phyloP scores from a whole-genome alignment of 2,113 vertebrate species.

The Gobio gobio region DNA sequence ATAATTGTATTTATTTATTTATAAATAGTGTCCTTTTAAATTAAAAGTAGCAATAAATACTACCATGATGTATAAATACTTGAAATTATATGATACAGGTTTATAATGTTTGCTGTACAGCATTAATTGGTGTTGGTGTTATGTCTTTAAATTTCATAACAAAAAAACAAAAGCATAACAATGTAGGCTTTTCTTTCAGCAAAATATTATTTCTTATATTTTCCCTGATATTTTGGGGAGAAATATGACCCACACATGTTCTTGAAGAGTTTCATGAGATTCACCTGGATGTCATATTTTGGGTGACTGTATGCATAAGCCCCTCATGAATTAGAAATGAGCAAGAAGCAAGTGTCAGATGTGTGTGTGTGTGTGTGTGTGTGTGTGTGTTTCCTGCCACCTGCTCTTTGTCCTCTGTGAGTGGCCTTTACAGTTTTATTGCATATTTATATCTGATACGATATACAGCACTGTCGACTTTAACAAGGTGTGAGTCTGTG shows the following conservation, averaged over 20 bases:
- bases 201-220: not conserved
- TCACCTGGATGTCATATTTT: constrained; percentile 6
- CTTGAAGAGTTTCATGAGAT: not conserved
- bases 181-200: not conserved
- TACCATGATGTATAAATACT: not conserved
- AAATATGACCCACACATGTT: not conserved
- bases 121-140: not conserved
- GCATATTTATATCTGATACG: constrained; percentile 55
- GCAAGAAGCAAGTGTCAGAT: constrained; percentile 18
- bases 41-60: not conserved
- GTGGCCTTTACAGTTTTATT: constrained; percentile 29
- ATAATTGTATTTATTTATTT: not conserved
- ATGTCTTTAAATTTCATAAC: not conserved
- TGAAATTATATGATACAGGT: not conserved
- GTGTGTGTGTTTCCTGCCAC: constrained; percentile 24
- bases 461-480: constrained; percentile 46
- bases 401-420: constrained; percentile 37
- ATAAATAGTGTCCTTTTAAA: not conserved
- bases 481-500: constrained; percentile 37
- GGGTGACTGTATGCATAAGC: constrained; percentile 1
- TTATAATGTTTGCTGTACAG: not conserved
- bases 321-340: constrained; percentile 38
- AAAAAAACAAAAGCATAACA: not conserved
- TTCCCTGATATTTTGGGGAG: not conserved
- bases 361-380: not conserved